Percentiles rank a stretch among this genome's conserved stretches.
These are phyloP conservation scores for Ondatra zibethicus DNA, from an alignment of 2,113 vertebrate genomes.

Conservation along the genomic window DNA sequence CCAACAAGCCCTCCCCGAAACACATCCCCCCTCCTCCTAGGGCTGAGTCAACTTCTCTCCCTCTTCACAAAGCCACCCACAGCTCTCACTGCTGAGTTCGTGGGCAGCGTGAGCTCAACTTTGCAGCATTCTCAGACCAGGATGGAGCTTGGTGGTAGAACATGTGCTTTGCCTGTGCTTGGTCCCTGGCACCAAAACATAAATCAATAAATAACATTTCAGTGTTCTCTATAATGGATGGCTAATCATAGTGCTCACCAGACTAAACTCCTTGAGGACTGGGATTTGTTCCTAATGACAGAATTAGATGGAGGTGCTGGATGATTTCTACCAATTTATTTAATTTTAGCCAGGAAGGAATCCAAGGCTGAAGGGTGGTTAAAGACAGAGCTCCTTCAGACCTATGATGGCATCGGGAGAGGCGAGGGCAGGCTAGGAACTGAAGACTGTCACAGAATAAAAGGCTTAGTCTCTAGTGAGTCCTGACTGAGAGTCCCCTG, in stretches of 20 bases:
- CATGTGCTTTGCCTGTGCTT: not conserved
- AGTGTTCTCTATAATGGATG: not conserved
- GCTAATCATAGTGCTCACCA: not conserved
- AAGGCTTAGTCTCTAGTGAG: not conserved
- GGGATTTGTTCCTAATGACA: not conserved
- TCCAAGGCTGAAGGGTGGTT: not conserved
- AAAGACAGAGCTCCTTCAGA: constrained; percentile 41
- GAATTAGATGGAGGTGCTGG: not conserved
- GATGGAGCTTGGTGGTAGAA: not conserved
- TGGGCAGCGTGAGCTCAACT: not conserved
- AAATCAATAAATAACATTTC: not conserved
- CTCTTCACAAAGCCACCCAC: not conserved
- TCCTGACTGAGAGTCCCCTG: not conserved
- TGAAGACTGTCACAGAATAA: not conserved
- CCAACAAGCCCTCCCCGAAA: not conserved
- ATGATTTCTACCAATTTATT: constrained; percentile 16
- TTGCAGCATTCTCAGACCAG: not conserved
- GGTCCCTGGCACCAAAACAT: not conserved
- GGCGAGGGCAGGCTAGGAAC: not conserved
- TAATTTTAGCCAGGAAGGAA: constrained; percentile 25
- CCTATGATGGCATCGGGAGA: not conserved
- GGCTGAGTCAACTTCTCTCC: not conserved
- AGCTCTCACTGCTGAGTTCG: not conserved
- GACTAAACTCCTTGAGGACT: not conserved
- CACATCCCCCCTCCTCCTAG: not conserved